These are phyloP conservation scores for Anoura caudifer DNA, from an alignment of 2,113 vertebrate species.

Conservation along the genomic window DNA sequence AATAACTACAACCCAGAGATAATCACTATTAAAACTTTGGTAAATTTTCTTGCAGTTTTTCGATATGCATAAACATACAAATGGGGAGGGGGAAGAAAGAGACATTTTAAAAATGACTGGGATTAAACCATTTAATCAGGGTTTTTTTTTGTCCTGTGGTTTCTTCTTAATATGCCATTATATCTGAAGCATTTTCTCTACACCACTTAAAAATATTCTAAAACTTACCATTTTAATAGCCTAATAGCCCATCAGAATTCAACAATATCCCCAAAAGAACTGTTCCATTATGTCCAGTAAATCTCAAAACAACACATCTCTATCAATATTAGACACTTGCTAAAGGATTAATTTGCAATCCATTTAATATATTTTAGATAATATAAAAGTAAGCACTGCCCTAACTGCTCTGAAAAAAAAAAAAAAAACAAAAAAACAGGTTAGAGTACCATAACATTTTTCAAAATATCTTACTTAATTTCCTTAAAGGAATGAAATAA, in stretches of 20 bases:
- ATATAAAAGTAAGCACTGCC: not conserved
- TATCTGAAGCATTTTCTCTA: not conserved
- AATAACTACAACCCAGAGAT: not conserved
- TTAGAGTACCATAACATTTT: not conserved
- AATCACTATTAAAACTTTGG: not conserved
- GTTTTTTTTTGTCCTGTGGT: not conserved
- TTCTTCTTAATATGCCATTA: not conserved
- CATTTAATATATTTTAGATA: not conserved
- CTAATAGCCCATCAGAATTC: not conserved
- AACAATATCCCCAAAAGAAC: not conserved
- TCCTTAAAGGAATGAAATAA: not conserved
- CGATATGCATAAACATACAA: not conserved
- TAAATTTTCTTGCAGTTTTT: not conserved
- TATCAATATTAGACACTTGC: not conserved
- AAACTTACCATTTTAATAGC: not conserved
- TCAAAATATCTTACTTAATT: not conserved
- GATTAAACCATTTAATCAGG: not conserved
- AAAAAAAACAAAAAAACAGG: not conserved
- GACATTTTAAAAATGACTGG: not conserved
- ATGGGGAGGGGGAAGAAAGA: not conserved
- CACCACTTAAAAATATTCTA: not conserved
- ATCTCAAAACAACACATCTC: not conserved
- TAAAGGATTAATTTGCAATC: not conserved
- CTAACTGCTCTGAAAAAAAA: not conserved
- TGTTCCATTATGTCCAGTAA: not conserved